These are phyloP conservation scores for Nannobrachium achirus DNA, from an alignment of 2,113 vertebrate species.

Conservation along the genomic window DNA sequence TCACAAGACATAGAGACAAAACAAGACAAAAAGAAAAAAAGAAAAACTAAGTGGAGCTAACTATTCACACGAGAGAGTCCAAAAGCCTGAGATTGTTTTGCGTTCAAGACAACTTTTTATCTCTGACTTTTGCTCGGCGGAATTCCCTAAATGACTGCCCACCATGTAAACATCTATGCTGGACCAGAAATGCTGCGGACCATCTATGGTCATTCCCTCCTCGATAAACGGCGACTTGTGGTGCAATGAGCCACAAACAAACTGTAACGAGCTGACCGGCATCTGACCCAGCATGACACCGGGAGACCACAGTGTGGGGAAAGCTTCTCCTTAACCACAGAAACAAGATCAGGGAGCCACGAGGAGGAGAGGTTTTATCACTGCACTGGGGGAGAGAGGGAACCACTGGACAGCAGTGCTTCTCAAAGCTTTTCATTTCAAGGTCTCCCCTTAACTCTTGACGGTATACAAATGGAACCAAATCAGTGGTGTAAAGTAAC, in stretches of 20 bases:
- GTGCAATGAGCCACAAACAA: conserved; percentile 1
- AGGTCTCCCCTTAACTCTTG: too few species aligned
- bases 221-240: not conserved
- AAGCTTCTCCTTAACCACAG: not conserved
- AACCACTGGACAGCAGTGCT: not conserved
- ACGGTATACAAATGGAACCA: too few species aligned
- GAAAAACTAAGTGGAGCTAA: conserved; percentile 32
- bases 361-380: conserved; percentile 11
- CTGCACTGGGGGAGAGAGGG: not conserved
- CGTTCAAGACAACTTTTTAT: not conserved
- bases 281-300: conserved; percentile 1
- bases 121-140: not conserved
- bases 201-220: not conserved
- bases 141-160: not conserved
- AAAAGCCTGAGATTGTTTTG: not conserved
- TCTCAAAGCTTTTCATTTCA: too few species aligned
- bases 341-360: not conserved
- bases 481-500: too few species aligned
- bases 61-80: not conserved
- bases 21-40: too few species aligned
- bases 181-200: not conserved
- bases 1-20: conserved; percentile 4
- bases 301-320: not conserved
- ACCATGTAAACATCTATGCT: too few species aligned
- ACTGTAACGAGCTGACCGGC: not conserved